Evolutionary conservation across 2,113 vertebrate species (phyloP), one percentile per base, ranked within the genome.

Genomic region (Riparia riparia): DNA sequence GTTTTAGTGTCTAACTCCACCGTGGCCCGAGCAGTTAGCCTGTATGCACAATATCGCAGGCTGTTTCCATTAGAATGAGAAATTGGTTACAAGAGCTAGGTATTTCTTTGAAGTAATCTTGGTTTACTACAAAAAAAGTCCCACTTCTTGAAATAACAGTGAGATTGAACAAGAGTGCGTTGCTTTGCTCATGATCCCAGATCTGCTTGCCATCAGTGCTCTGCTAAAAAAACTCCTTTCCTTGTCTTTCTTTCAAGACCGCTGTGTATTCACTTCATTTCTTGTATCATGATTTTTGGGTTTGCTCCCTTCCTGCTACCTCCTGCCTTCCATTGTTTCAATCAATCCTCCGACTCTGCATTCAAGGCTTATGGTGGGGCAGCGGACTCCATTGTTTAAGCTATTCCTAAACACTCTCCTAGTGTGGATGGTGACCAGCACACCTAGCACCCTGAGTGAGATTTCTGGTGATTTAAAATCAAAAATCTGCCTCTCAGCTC

Each of bases 41-140:
- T 7, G 1, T 47, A 71, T 4, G 50, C 53, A 63, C 0, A 0
- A 51, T 65, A 79, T 28, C 1, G 0, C 83, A 96, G 91, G 69
- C 72, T 95, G 91, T 95, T 95, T 87, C 93, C 77, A 91, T 95
- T 94, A 94, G 65, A 84, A 94, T 78, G 83, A 95, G 91, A 95
- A 95, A 95, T 45, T 79, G 89, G 88, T 91, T 95, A 93, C 72
- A 94, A 94, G 53, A 82, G 77, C 77, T 73, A 95, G 95, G 91
- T 96, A 96, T 91, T 95, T 95, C 94, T 97, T 96, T 95, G 94
- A 95, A 95, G 89, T 76, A 93, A 92, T 84, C 72, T 76, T 87
- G 69, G 31, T 95, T 91, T 82, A 78, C 65, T 87, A 89, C 60
- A 83, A 49, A 89, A 72, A 57, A 95, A 65, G n/a, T 72, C 73